Evolutionary conservation across 2,797 vertebrate genomes (phyloP), one percentile per base, ranked within the genome.

Genomic region (Philypnodon macrostomus): DNA sequence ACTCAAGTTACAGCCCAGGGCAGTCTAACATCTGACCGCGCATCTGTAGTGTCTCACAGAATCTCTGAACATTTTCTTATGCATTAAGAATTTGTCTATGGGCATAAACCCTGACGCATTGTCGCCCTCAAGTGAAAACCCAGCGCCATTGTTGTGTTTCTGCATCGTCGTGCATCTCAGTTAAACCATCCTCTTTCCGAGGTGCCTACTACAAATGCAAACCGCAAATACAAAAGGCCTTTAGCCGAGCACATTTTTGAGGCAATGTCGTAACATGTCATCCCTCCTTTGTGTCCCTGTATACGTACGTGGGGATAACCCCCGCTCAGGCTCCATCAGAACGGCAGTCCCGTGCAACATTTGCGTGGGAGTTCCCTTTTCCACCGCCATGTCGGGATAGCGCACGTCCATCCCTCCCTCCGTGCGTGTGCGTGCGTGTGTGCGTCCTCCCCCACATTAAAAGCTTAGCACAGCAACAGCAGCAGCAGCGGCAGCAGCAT

Each of bases 301-400:
- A 2, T 3, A 2, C 16, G 24, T 15, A 15, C 61, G 74, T 51
- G 70, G 79, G 87, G 89, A 84, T 80, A 87, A 83, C 83, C 87
- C 87, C 77, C 66, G 64, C 81, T 79, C 75, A 71, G 70, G 81
- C 77, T 89, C 87, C 87, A 89, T 87, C 86, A 87, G 87, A 89
- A 89, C n/a, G 87, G 88, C 88, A 86, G 89, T 81, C 88, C 89
- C 87, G 85, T 81, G 79, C 73, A 87, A 72, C 75, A 79, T 74
- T 85, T 90, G 89, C 90, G 90, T 91, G 88, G 90, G 90, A 91
- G 90, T 90, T 91, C 90, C 90, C 89, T 31, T 30, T 24, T 77
- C 64, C 85, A 80, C 78, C 82, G 77, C 85, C 87, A 85, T 85
- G 83, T 87, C 84, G 76, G 80, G 73, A 77, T 79, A 78, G 77